Evolutionary conservation across 2,113 vertebrate genomes (phyloP).

Genomic region (Orcinus orca): DNA sequence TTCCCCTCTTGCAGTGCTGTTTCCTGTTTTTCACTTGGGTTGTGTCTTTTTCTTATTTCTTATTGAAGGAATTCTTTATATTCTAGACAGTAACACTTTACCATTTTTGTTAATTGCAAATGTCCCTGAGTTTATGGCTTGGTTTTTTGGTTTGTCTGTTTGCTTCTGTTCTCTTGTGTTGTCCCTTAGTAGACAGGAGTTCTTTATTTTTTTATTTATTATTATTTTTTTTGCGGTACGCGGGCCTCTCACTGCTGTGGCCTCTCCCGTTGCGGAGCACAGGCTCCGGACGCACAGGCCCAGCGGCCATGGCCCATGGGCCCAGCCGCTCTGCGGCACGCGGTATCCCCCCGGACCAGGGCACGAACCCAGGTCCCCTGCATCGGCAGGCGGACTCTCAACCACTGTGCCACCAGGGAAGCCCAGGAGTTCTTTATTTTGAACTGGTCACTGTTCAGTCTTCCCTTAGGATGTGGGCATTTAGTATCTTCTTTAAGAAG

Average conservation of each 20-base stretch:
- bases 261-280: too few species aligned
- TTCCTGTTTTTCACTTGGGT: not conserved
- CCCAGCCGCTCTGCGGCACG: too few species aligned
- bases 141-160: not conserved
- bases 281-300: too few species aligned
- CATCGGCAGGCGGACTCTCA: too few species aligned
- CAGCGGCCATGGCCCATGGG: too few species aligned
- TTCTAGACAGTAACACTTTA: not conserved
- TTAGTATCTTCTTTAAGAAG: not conserved
- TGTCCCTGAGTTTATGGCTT: not conserved
- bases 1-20: accelerated
- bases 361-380: too few species aligned
- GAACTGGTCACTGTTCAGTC: not conserved
- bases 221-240: too few species aligned
- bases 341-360: too few species aligned
- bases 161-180: too few species aligned
- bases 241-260: too few species aligned
- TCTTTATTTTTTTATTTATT: not conserved
- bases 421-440: not conserved
- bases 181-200: too few species aligned
- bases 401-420: too few species aligned
- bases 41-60: not conserved
- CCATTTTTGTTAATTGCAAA: not conserved
- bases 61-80: not conserved
- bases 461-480: not conserved